phyloP scores from a whole-genome alignment of 92 coral and sea anemone genomes.

The Porites lobata region DNA sequence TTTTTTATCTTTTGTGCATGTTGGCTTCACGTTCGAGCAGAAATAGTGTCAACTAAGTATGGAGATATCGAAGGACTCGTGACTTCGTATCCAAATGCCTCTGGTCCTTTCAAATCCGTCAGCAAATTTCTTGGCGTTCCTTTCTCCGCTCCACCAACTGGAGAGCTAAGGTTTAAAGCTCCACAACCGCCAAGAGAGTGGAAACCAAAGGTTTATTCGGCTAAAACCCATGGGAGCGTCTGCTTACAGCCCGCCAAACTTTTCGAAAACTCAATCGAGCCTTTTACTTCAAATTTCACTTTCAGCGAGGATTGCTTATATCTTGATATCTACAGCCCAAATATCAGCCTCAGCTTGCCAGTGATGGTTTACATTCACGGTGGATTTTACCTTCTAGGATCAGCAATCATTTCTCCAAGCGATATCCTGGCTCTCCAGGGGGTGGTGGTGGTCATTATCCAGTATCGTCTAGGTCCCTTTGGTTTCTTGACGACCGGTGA shows the following conservation, averaged over 20 bases:
- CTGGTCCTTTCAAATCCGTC: slow-evolving; percentile 26
- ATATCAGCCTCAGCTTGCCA: slow-evolving; percentile 39
- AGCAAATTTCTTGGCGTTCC: slow-evolving; percentile 57
- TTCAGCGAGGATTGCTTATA: slow-evolving; percentile 56
- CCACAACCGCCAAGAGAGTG: slow-evolving; percentile 55
- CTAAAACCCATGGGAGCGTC: slow-evolving; percentile 55
- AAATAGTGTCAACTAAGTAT: slow-evolving; percentile 1
- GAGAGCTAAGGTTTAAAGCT: slow-evolving; percentile 55
- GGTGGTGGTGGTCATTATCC: slow-evolving; percentile 63
- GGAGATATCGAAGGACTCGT: slow-evolving; percentile 11
- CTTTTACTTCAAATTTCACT: neutral
- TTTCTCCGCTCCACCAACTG: slow-evolving; percentile 46
- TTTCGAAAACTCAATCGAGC: neutral
- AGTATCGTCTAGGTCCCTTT: slow-evolving; percentile 71
- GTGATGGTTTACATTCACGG: slow-evolving; percentile 70
- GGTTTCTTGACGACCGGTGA: slow-evolving; percentile 71
- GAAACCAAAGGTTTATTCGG: slow-evolving; percentile 51
- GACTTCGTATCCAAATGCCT: neutral
- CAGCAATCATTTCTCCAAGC: neutral
- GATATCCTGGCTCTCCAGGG: slow-evolving; percentile 63
- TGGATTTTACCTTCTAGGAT: slow-evolving; percentile 42
- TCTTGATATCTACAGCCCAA: slow-evolving; percentile 55
- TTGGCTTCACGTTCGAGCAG: too few species aligned
- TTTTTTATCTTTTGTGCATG: neutral
- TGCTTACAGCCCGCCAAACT: slow-evolving; percentile 32